Conservation (phyloP, 2,797 vertebrate genomes). For the Parotocinclus haroldoi region DNA sequence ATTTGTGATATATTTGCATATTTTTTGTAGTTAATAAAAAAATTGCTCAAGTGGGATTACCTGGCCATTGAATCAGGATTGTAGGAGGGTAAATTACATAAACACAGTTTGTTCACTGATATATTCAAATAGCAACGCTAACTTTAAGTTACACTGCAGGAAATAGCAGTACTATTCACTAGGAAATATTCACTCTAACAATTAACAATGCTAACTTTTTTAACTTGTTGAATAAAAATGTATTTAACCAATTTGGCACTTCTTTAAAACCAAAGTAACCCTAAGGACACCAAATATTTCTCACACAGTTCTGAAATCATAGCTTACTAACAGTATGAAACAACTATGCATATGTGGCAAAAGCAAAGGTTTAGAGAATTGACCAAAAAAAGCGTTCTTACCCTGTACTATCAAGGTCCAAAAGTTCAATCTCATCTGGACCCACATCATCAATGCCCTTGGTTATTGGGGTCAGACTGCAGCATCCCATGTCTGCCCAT, state of each 20-base stretch:
- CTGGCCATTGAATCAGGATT: no score
- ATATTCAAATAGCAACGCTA: no score
- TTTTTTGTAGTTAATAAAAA: no score
- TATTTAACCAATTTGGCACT: neutral
- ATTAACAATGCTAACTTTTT: no score
- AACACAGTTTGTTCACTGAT: no score
- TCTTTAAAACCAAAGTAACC: constrained; percentile 2
- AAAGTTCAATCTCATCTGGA: constrained; percentile 77
- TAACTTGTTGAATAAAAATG: no score
- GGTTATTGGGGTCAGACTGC: constrained; percentile 74
- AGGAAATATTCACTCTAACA: no score
- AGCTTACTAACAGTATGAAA: constrained; percentile 17
- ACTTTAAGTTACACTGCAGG: no score
- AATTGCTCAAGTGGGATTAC: no score
- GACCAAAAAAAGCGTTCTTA: constrained; percentile 55
- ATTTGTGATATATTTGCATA: no score
- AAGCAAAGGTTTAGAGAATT: neutral
- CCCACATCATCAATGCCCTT: constrained; percentile 71
- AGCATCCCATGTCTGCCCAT: constrained; percentile 75
- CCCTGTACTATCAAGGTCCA: constrained; percentile 69
- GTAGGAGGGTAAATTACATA: no score
- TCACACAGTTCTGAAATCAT: constrained; percentile 26
- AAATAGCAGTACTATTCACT: no score
- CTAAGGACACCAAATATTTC: constrained; percentile 19
- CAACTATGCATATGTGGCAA: neutral